Conservation (phyloP, 2,888 invertebrate species). For the Drosophila atripex region DNA sequence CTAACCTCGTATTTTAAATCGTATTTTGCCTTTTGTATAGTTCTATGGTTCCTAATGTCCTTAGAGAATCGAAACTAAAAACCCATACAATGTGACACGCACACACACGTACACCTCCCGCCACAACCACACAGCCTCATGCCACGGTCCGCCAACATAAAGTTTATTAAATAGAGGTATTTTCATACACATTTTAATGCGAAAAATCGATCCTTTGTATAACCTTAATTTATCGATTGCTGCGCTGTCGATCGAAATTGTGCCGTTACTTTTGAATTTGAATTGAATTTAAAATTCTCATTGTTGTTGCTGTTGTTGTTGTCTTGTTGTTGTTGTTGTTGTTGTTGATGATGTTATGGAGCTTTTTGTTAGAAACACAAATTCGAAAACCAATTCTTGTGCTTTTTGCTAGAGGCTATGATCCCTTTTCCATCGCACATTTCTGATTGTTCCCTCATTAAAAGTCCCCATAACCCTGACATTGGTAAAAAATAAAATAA, state of each 20-base stretch:
- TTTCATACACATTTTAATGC: slow-evolving; percentile 4
- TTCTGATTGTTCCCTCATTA: slow-evolving; percentile 6
- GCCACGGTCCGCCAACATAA: slow-evolving; percentile 13
- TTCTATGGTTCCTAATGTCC: slow-evolving; percentile 21
- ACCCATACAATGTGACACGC: slow-evolving; percentile 11
- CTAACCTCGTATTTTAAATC: background rate
- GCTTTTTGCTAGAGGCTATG: slow-evolving; percentile 32
- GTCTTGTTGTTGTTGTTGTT: slow-evolving; percentile 14
- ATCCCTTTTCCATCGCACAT: slow-evolving; percentile 4
- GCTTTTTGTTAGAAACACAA: slow-evolving; percentile 3
- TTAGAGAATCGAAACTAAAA: slow-evolving; percentile 23
- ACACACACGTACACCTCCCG: slow-evolving; percentile 15
- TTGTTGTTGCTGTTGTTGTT: slow-evolving; percentile 10
- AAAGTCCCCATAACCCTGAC: background rate
- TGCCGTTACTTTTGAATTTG: slow-evolving; percentile 3
- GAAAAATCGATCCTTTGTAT: background rate
- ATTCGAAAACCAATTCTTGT: slow-evolving; percentile 10
- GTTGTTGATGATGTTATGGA: slow-evolving; percentile 15
- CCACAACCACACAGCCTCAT: slow-evolving; percentile 12
- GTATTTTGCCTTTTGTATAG: slow-evolving; percentile 7
- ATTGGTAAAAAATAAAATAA: slow-evolving; percentile 1
- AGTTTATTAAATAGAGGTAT: slow-evolving; percentile 16
- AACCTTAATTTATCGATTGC: background rate
- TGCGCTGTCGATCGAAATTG: slow-evolving; percentile 23
- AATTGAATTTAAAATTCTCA: background rate